Evolutionary conservation across 2,113 vertebrate species (phyloP), one percentile per base, ranked within the genome.

Genomic region (Pungitius pungitius): DNA sequence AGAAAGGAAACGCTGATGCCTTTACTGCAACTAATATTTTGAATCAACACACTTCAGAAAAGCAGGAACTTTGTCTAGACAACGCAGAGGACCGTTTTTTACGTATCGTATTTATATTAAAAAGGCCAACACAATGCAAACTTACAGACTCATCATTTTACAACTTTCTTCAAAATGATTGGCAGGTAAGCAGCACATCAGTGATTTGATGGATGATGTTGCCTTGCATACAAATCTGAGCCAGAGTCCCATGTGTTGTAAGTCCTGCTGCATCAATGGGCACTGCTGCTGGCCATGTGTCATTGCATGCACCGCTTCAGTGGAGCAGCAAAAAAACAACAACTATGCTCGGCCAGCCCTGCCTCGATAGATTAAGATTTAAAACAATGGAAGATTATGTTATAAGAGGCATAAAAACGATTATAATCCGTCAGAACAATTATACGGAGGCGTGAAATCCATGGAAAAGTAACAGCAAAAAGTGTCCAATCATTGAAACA

Each of bases 241-340:
- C 26, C 18, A 26, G 10, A 49, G 62, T n/a, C 26, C 43, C 43
- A 33, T 49, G 27, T 65, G 62, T 33, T 33, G 62, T 26, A 18
- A 64, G 1, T 20, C 11, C 18, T 2, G 3, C 8, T 10, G 14
- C 39, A 62, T 45, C 9, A 5, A 45, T 45, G 40, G 60, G 9
- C 39, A 10, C 60, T 7, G 27, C 24, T 26, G 1, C 42, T 20
- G 18, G 27, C 26, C 27, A 63, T 20, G 59, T 4, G 26, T 30
- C 30, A 45, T 45, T 45, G 20, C 40, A 45, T n/a, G 60, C 40
- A 35, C 26, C 57, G 39, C 54, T 57, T 69, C 27, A 58, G 4
- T 47, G 27, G n/a, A 47, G 68, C 69, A 39, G 43, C 63, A 51
- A 54, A 54, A 72, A 13, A 15, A 43, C 30, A n/a, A 17, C 59